Evolutionary conservation across 2,888 invertebrate species (phyloP).

Genomic region (Smittia sp.): DNA sequence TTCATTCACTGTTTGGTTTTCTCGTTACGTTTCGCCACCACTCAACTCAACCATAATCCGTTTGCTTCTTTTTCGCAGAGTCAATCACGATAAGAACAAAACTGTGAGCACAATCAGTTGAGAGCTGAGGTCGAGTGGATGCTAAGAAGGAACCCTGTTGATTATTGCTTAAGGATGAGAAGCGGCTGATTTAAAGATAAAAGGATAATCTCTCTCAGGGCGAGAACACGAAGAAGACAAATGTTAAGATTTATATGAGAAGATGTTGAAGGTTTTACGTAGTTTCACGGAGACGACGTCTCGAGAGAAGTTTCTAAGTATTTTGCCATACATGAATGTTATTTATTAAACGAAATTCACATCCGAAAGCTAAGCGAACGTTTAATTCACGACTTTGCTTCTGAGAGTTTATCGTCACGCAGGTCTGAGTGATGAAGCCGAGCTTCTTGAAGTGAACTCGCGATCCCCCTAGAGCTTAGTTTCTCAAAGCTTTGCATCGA

Average conservation of each 20-base stretch:
- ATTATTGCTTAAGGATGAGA: slow-evolving; percentile 23
- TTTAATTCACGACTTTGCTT: neutral
- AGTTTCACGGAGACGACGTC: neutral
- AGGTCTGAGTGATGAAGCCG: no score
- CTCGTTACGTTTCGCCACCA: neutral
- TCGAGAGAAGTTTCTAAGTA: neutral
- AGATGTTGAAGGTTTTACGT: neutral
- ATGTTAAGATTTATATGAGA: neutral
- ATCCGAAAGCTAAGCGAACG: neutral
- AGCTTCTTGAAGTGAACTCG: no score
- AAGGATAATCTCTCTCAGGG: slow-evolving; percentile 27
- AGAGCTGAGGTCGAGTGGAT: slow-evolving; percentile 8
- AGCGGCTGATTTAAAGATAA: neutral
- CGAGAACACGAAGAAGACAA: neutral
- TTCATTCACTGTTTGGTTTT: neutral
- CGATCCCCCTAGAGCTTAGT: no score
- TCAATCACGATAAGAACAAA: slow-evolving; percentile 32
- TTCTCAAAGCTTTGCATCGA: neutral
- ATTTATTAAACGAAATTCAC: neutral
- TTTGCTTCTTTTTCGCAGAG: slow-evolving; percentile 31
- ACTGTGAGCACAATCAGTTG: slow-evolving; percentile 37
- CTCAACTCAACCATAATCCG: neutral
- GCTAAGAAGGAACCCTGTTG: slow-evolving; percentile 18
- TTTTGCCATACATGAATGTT: slow-evolving; percentile 5
- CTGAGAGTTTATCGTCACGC: no score